These are phyloP conservation scores for Siniperca scherzeri DNA, from an alignment of 2,797 vertebrate species.

Conservation along the genomic window DNA sequence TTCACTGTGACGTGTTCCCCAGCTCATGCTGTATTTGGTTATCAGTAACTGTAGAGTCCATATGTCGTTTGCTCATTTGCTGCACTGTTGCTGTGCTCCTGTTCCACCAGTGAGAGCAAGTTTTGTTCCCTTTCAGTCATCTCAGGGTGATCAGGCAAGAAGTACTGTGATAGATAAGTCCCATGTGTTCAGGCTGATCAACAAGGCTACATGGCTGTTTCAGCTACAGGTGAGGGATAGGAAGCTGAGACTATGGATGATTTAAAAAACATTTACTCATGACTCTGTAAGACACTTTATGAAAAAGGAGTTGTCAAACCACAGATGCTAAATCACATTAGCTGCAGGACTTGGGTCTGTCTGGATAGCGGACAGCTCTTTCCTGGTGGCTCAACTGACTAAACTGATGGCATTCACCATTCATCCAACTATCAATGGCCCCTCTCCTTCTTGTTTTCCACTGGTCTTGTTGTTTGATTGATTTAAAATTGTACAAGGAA, in stretches of 20 bases:
- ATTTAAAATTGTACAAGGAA: constrained; percentile 14
- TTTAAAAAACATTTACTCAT: not conserved
- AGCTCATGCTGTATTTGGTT: not conserved
- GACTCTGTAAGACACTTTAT: not conserved
- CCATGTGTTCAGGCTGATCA: not conserved
- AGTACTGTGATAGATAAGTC: not conserved
- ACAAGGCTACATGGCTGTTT: not conserved
- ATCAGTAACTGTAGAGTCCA: not conserved
- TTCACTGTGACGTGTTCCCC: not conserved
- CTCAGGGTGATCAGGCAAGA: not conserved
- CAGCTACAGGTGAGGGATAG: not conserved
- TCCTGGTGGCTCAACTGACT: constrained; percentile 6
- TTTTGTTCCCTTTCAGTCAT: not conserved
- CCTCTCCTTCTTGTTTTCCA: not conserved
- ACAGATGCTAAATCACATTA: constrained; percentile 5
- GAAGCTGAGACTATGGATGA: not conserved
- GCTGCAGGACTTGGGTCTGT: not conserved
- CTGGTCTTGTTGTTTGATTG: constrained; percentile 14
- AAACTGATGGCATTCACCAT: not conserved
- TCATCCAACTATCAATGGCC: constrained; percentile 11
- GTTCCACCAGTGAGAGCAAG: not conserved
- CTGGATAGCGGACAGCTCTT: not conserved
- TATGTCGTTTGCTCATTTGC: not conserved
- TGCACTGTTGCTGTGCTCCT: too few relatives aligned
- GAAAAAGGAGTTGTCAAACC: not conserved